These are phyloP conservation scores for Brachionus rotundiformis DNA, from an alignment of 1,140 invertebrate species.

Conservation along the genomic window DNA sequence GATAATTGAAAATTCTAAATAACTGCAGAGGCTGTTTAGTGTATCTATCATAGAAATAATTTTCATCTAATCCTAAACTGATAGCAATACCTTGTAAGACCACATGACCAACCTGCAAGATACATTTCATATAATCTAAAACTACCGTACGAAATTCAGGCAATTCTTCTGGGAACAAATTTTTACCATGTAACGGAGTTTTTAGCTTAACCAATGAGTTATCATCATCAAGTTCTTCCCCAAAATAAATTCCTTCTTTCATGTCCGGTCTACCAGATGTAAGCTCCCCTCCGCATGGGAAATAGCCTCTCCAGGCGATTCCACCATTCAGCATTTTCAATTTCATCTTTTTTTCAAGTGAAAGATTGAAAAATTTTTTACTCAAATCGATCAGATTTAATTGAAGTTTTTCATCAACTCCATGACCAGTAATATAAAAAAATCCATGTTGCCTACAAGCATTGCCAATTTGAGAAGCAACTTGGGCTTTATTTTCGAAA, in stretches of 20 bases:
- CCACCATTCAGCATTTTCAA: conserved; percentile 45
- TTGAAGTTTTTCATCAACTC: not conserved
- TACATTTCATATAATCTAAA: conserved; percentile 30
- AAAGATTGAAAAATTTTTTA: conserved; percentile 2
- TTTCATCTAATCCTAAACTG: not conserved
- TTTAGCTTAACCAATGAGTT: not conserved
- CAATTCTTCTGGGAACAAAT: not conserved
- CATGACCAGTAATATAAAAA: conserved; percentile 28
- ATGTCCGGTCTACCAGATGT: conserved; percentile 30
- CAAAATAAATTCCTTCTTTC: conserved; percentile 51
- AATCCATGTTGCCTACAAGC: conserved; percentile 31
- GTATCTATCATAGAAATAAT: conserved; percentile 42
- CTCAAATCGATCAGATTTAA: not conserved
- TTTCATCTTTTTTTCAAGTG: conserved; percentile 24
- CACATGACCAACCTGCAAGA: conserved; percentile 3
- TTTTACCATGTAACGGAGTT: conserved; percentile 12
- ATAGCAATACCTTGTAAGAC: not conserved
- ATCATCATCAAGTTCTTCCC: conserved; percentile 13
- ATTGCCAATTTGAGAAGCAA: not conserved
- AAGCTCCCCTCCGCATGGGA: conserved; percentile 12
- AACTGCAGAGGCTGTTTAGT: not conserved
- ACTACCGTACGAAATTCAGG: conserved; percentile 22
- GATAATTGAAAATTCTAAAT: conserved; percentile 50
- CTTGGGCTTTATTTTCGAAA: not conserved
- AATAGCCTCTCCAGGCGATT: conserved; percentile 43